These are phyloP conservation scores for Alviniconcha strummeri DNA, from an alignment of 2,888 invertebrate genomes.

Conservation along the genomic window DNA sequence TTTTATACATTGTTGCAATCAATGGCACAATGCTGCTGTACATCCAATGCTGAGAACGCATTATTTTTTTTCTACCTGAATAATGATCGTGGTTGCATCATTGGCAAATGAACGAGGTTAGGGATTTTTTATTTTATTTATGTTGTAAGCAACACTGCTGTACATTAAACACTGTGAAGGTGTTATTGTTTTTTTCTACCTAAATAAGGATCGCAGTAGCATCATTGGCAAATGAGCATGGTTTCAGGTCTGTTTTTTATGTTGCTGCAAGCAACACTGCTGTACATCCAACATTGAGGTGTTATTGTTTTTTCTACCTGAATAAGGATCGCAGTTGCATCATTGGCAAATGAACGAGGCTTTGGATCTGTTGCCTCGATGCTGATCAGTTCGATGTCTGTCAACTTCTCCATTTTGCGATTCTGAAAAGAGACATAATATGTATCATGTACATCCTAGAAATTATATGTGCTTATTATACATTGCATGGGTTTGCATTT, in stretches of 20 bases:
- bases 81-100: slow-evolving; percentile 57
- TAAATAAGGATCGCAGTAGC: no score
- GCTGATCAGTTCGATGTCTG: slow-evolving; percentile 64
- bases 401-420: slow-evolving; percentile 63
- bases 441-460: not conserved
- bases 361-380: slow-evolving; percentile 60
- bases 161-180: no score
- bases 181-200: no score
- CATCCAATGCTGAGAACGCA: no score
- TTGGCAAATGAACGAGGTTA: slow-evolving; percentile 56
- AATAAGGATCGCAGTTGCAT: slow-evolving; percentile 58
- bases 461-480: not conserved
- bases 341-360: slow-evolving; percentile 54
- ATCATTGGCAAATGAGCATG: no score
- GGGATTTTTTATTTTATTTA: slow-evolving; percentile 43
- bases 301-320: slow-evolving; percentile 60
- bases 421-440: slow-evolving; percentile 4
- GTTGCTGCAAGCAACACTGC: no score
- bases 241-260: no score
- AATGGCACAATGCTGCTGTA: no score
- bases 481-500: not conserved
- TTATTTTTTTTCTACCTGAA: slow-evolving; percentile 59
- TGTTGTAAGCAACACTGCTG: no score
- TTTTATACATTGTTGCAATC: no score
- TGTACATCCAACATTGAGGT: no score